Conservation (phyloP, 2,113 vertebrate genomes). For the Artemisiospiza belli region DNA sequence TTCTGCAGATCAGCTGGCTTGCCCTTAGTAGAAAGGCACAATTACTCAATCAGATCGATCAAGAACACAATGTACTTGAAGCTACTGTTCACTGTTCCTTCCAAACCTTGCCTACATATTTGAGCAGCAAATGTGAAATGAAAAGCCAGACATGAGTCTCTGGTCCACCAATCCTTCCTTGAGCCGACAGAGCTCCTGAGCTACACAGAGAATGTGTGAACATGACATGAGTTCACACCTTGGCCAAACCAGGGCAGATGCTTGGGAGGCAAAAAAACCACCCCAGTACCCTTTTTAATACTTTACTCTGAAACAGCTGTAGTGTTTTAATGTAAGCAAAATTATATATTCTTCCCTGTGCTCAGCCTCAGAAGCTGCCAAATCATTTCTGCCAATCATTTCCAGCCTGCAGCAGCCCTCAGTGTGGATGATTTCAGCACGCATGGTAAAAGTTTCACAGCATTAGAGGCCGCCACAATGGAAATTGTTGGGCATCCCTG, state of each 20-base stretch:
- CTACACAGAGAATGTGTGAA: not conserved
- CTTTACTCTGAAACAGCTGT: not conserved
- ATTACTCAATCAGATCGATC: not conserved
- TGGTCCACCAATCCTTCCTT: not conserved
- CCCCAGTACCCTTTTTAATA: not conserved
- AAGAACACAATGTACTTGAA: not conserved
- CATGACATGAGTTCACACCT: not conserved
- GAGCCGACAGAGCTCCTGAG: not conserved
- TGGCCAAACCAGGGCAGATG: not conserved
- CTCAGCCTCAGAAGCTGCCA: not conserved
- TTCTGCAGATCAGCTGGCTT: not conserved
- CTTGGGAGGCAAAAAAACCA: not conserved
- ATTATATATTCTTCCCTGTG: not conserved
- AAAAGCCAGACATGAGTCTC: fast-evolving
- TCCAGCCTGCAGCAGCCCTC: conserved; percentile 26
- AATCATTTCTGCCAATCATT: not conserved
- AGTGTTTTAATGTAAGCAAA: not conserved
- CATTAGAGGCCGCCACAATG: conserved; percentile 20
- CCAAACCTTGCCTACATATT: not conserved
- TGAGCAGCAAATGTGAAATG: not conserved
- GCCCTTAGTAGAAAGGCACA: not conserved
- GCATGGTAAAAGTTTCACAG: conserved; percentile 21
- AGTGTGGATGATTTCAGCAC: not conserved
- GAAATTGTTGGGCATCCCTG: conserved; percentile 31
- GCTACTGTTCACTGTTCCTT: not conserved